Percentiles rank a stretch among this genome's conserved stretches.
phyloP scores from a whole-genome alignment of 2,113 vertebrate species.

The Hippocampus abdominalis region DNA sequence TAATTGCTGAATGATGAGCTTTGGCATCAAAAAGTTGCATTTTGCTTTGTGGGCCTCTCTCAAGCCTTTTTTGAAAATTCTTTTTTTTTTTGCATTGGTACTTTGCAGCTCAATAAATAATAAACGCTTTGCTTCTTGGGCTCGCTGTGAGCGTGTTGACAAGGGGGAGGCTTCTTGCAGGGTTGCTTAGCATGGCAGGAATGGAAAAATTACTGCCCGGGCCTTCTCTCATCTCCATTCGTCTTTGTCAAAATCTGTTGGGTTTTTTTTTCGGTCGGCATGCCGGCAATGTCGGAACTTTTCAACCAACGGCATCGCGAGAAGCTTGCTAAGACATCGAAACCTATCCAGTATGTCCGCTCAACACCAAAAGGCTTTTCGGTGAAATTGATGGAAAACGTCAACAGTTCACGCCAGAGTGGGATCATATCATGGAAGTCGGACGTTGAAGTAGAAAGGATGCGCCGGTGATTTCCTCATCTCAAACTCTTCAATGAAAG shows the following conservation, averaged over 20 bases:
- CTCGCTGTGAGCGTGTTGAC: slow-evolving; percentile 58
- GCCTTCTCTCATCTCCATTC: slow-evolving; percentile 39
- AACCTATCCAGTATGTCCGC: neutral
- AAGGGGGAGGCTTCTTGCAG: slow-evolving; percentile 49
- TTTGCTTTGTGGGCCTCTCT: slow-evolving; percentile 13
- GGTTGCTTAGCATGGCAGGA: slow-evolving; percentile 56
- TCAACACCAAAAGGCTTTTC: too few species aligned
- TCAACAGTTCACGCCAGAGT: too few species aligned
- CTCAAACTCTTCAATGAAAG: too few species aligned
- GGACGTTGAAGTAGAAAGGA: too few species aligned
- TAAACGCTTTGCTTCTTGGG: slow-evolving; percentile 51
- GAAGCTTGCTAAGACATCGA: neutral
- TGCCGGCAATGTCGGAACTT: neutral
- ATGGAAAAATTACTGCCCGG: slow-evolving; percentile 36
- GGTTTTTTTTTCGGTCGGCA: neutral
- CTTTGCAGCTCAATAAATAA: slow-evolving; percentile 57
- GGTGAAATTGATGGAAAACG: too few species aligned
- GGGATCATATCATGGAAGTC: too few species aligned
- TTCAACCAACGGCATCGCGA: neutral
- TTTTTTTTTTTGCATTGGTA: slow-evolving; percentile 26
- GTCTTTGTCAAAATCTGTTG: neutral
- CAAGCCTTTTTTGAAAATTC: neutral
- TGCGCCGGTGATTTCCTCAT: too few species aligned
- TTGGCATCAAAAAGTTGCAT: slow-evolving; percentile 19
- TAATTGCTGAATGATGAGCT: slow-evolving; percentile 17